phyloP scores from a whole-genome alignment of 1,140 invertebrate species.

The Eubasilissa regina region DNA sequence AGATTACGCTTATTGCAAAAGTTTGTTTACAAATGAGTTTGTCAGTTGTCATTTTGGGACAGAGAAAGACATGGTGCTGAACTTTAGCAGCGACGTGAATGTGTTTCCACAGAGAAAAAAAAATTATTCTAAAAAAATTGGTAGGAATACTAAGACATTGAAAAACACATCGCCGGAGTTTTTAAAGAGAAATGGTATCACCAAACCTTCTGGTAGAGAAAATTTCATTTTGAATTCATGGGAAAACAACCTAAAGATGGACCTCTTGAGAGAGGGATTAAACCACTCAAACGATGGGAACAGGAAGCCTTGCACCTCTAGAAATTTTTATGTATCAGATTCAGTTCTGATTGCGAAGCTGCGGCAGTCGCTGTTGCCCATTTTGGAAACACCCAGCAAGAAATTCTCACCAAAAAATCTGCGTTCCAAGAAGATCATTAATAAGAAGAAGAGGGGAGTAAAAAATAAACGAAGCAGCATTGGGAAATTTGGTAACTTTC shows the following conservation, averaged over 20 bases:
- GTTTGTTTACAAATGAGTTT: slow-evolving; percentile 74
- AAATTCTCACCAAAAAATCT: slow-evolving; percentile 71
- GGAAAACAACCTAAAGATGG: slow-evolving; percentile 69
- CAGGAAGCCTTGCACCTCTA: slow-evolving; percentile 67
- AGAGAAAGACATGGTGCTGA: slow-evolving; percentile 71
- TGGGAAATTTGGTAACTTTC: slow-evolving; percentile 71
- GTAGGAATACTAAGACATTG: slow-evolving; percentile 62
- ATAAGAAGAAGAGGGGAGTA: slow-evolving; percentile 66
- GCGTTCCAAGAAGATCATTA: slow-evolving; percentile 67
- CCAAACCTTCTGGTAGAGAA: slow-evolving; percentile 68
- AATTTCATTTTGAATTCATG: slow-evolving; percentile 65
- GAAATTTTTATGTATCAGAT: slow-evolving; percentile 71
- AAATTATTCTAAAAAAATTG: slow-evolving; percentile 66
- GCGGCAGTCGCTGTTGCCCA: slow-evolving; percentile 68
- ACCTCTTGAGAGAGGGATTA: slow-evolving; percentile 66
- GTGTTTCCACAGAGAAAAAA: slow-evolving; percentile 65
- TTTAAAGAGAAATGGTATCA: slow-evolving; percentile 65
- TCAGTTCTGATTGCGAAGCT: slow-evolving; percentile 68
- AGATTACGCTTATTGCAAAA: slow-evolving; percentile 76
- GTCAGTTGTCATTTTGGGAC: slow-evolving; percentile 71
- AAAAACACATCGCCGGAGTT: slow-evolving; percentile 64
- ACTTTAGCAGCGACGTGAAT: slow-evolving; percentile 67
- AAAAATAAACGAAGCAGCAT: slow-evolving; percentile 68
- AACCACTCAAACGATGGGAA: slow-evolving; percentile 67
- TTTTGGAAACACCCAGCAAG: slow-evolving; percentile 67